Conservation (phyloP, 2,797 vertebrate genomes). For the Alfaro cultratus region DNA sequence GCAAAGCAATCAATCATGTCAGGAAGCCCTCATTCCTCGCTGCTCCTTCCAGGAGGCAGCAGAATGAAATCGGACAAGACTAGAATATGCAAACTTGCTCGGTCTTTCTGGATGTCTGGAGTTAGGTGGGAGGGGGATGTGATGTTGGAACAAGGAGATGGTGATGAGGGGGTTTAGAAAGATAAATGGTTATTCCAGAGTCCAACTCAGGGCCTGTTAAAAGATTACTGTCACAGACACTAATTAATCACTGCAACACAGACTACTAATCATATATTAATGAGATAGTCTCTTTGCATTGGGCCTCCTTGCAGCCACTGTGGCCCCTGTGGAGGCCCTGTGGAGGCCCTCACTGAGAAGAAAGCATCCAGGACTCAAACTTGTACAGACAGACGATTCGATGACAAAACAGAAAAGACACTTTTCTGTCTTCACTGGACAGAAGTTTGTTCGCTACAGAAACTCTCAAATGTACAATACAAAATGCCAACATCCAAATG, state of each 20-base stretch:
- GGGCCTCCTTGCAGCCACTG: constrained; percentile 53
- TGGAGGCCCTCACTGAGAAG: constrained; percentile 70
- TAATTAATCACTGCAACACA: constrained; percentile 88
- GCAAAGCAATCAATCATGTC: constrained; percentile 91
- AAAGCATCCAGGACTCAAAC: constrained; percentile 84
- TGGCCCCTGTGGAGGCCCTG: constrained; percentile 65
- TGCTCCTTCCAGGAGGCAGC: constrained; percentile 81
- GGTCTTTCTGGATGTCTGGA: constrained; percentile 59
- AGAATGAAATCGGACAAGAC: constrained; percentile 88
- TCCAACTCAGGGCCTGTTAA: constrained; percentile 76
- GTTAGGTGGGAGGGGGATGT: constrained; percentile 32
- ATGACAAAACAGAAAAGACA: constrained; percentile 63
- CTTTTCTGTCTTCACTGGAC: constrained; percentile 80
- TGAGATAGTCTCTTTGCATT: constrained; percentile 86
- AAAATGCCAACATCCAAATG: neutral
- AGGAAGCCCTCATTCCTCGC: constrained; percentile 82
- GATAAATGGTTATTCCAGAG: constrained; percentile 77
- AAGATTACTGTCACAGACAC: constrained; percentile 87
- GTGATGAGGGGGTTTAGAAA: constrained; percentile 47
- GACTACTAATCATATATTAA: constrained; percentile 90
- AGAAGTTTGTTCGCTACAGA: constrained; percentile 62
- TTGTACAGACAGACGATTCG: constrained; percentile 67
- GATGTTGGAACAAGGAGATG: constrained; percentile 28
- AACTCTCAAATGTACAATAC: neutral
- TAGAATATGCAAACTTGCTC: constrained; percentile 87